Evolutionary conservation across 2,113 vertebrate genomes (phyloP).

Genomic region (Catharus fuscescens): DNA sequence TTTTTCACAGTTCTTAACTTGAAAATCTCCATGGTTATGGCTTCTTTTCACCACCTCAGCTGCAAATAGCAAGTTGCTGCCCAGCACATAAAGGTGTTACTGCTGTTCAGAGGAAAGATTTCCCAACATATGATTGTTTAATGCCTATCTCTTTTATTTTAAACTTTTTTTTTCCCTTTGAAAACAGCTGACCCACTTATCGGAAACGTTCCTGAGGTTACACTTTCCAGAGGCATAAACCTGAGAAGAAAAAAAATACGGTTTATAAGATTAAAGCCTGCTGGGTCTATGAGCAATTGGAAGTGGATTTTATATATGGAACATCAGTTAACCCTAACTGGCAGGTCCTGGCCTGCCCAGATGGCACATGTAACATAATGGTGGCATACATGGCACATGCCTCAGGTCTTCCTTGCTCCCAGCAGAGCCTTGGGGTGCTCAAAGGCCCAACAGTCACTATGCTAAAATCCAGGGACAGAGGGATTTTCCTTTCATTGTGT

Average conservation of each 20-base stretch:
- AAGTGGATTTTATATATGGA: not conserved
- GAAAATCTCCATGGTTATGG: not conserved
- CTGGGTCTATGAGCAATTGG: not conserved
- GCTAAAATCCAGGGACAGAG: not conserved
- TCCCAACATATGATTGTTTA: not conserved
- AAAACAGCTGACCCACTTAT: not conserved
- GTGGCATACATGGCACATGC: accelerated
- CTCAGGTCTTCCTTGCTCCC: not conserved
- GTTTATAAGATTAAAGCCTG: not conserved
- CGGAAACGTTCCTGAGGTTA: not conserved
- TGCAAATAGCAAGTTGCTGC: not conserved
- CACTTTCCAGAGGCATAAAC: not conserved
- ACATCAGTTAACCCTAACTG: not conserved
- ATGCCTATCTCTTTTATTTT: not conserved
- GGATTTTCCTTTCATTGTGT: not conserved
- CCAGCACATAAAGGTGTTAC: not conserved
- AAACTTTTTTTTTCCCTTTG: not conserved
- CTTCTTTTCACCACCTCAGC: not conserved
- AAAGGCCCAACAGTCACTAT: not conserved
- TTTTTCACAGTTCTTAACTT: not conserved
- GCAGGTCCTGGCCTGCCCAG: not conserved
- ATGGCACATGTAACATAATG: not conserved
- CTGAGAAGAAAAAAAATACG: not conserved
- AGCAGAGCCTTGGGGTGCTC: not conserved
- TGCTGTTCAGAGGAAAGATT: not conserved